Percentiles rank a stretch among this genome's conserved stretches.
phyloP scores from a whole-genome alignment of 2,888 invertebrate genomes.

The Geotrupes spiniger region DNA sequence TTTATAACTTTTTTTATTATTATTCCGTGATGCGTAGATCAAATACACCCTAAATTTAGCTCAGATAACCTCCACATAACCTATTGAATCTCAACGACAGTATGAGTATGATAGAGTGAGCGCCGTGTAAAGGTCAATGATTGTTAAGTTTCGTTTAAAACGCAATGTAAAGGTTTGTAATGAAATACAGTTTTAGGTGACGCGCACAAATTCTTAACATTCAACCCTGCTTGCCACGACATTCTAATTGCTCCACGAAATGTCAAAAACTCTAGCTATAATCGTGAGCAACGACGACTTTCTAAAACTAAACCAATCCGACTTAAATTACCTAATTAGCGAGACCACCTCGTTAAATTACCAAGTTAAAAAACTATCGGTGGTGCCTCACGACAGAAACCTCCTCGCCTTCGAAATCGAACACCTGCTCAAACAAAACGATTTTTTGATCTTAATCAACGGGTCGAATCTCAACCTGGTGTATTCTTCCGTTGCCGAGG shows the following conservation, averaged over 20 bases:
- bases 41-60: no score
- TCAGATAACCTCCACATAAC: no score
- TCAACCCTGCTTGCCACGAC: no score
- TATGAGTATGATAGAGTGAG: no score
- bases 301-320: slow-evolving; percentile 12
- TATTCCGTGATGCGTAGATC: no score
- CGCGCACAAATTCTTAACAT: no score
- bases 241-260: slow-evolving; percentile 7
- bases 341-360: slow-evolving; percentile 23
- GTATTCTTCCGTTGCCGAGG: slow-evolving; percentile 30
- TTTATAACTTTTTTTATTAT: no score
- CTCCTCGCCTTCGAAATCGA: slow-evolving; percentile 27
- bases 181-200: no score
- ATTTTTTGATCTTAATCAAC: slow-evolving; percentile 36
- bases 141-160: no score
- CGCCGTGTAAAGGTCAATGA: no score
- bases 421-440: slow-evolving; percentile 31
- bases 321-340: slow-evolving; percentile 15
- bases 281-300: slow-evolving; percentile 13
- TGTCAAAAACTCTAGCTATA: slow-evolving; percentile 16
- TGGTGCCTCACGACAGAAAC: slow-evolving; percentile 18
- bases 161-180: no score
- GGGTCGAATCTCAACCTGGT: slow-evolving; percentile 23
- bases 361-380: slow-evolving; percentile 23
- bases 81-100: no score